Evolutionary conservation across 2,888 invertebrate species (phyloP).

Genomic region (Athetis lepigone): DNA sequence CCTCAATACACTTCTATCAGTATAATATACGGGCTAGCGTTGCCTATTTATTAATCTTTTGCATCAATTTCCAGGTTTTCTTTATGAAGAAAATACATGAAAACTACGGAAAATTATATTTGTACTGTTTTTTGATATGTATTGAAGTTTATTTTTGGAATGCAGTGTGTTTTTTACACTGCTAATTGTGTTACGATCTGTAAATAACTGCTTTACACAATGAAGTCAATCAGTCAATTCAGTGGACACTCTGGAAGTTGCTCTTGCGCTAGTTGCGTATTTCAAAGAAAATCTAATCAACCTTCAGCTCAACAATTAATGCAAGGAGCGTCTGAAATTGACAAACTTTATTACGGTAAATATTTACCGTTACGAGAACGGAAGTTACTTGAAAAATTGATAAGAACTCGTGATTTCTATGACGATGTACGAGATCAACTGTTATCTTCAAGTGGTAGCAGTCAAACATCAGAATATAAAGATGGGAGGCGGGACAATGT

Average conservation of each 20-base stretch:
- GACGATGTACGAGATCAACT: slow-evolving; percentile 72
- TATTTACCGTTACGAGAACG: slow-evolving; percentile 73
- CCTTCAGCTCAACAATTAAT: slow-evolving; percentile 51
- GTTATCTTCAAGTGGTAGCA: slow-evolving; percentile 64
- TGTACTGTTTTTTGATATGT: slow-evolving; percentile 31
- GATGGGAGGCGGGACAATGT: slow-evolving; percentile 47
- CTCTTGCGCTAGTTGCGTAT: slow-evolving; percentile 68
- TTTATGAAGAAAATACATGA: slow-evolving; percentile 30
- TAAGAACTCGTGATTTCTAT: slow-evolving; percentile 73
- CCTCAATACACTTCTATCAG: no score
- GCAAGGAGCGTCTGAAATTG: slow-evolving; percentile 63
- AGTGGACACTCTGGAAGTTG: slow-evolving; percentile 54
- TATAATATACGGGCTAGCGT: no score
- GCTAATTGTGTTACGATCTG: slow-evolving; percentile 25
- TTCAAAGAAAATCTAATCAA: slow-evolving; percentile 53
- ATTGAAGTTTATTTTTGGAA: slow-evolving; percentile 35
- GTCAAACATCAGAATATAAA: slow-evolving; percentile 40
- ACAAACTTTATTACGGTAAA: slow-evolving; percentile 70
- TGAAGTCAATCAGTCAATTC: slow-evolving; percentile 32
- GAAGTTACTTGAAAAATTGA: slow-evolving; percentile 73
- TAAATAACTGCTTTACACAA: slow-evolving; percentile 37
- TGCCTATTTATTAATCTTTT: no score
- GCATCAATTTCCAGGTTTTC: slow-evolving; percentile 51
- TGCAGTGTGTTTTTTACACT: slow-evolving; percentile 38
- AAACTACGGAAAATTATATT: slow-evolving; percentile 36